Percentiles rank a stretch among this genome's conserved stretches.
These are phyloP conservation scores for Remorina albescens DNA, from an alignment of 2,797 vertebrate species.

Conservation along the genomic window DNA sequence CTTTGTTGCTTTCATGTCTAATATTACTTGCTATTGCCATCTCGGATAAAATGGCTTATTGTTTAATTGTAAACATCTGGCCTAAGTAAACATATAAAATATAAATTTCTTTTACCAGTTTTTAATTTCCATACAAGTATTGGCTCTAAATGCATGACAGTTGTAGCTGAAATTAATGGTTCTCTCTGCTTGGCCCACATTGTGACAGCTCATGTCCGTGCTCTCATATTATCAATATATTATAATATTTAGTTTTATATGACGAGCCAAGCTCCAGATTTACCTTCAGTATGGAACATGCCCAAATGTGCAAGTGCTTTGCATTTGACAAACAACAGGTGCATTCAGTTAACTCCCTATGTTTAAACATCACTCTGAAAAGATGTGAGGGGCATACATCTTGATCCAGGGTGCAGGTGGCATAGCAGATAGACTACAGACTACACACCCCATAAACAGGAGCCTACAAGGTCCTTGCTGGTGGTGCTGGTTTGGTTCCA, in stretches of 20 bases:
- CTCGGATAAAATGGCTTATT: not conserved
- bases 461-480: too few species aligned
- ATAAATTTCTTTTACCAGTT: not conserved
- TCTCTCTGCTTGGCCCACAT: not conserved
- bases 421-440: too few species aligned
- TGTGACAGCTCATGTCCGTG: not conserved
- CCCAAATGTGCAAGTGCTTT: constrained; percentile 1
- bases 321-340: constrained; percentile 11
- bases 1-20: not conserved
- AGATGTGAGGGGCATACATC: not conserved
- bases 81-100: not conserved
- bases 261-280: not conserved
- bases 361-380: not conserved
- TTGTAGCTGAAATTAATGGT: constrained; percentile 20
- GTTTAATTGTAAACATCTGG: constrained; percentile 3
- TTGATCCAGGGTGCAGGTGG: too few species aligned
- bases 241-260: constrained; percentile 1
- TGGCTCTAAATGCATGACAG: too few species aligned
- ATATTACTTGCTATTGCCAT: not conserved
- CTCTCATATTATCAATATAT: not conserved
- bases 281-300: not conserved
- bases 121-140: not conserved
- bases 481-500: too few species aligned
- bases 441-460: too few species aligned
- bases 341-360: constrained; percentile 13